Percentiles rank a stretch among this genome's conserved stretches.
These are phyloP conservation scores for Gymnoscelis rufifasciata DNA, from an alignment of 2,888 invertebrate species.

Conservation along the genomic window DNA sequence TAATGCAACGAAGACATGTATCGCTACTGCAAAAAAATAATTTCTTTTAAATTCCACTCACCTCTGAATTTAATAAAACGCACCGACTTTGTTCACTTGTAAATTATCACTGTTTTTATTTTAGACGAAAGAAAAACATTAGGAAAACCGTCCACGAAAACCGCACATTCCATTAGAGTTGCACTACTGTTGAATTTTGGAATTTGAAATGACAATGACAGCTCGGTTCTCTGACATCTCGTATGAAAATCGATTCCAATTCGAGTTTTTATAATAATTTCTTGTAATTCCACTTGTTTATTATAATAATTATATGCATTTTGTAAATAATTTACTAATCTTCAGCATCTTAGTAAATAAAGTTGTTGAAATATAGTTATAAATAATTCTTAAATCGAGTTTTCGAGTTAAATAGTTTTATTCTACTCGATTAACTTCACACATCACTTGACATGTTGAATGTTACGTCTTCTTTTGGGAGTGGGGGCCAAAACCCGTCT, in stretches of 20 bases:
- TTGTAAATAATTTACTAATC: no score
- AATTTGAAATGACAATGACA: not conserved
- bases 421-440: constrained; percentile 17
- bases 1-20: not conserved
- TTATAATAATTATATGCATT: no score
- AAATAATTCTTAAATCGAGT: no score
- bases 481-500: constrained; percentile 38
- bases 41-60: constrained; percentile 36
- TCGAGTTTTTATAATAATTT: not conserved
- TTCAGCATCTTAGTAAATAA: not conserved
- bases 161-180: constrained; percentile 42
- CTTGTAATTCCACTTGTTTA: not conserved
- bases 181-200: constrained; percentile 14
- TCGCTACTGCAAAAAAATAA: not conserved
- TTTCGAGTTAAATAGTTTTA: not conserved
- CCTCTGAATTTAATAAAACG: constrained; percentile 42
- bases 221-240: not conserved
- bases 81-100: constrained; percentile 57
- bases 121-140: constrained; percentile 67
- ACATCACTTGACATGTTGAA: constrained; percentile 61
- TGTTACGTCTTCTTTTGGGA: constrained; percentile 53
- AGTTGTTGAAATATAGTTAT: not conserved
- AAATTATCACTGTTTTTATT: constrained; percentile 70
- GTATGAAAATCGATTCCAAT: not conserved
- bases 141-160: constrained; percentile 48